Conservation (phyloP, 2,888 invertebrate species). For the Habrosyne pyritoides region DNA sequence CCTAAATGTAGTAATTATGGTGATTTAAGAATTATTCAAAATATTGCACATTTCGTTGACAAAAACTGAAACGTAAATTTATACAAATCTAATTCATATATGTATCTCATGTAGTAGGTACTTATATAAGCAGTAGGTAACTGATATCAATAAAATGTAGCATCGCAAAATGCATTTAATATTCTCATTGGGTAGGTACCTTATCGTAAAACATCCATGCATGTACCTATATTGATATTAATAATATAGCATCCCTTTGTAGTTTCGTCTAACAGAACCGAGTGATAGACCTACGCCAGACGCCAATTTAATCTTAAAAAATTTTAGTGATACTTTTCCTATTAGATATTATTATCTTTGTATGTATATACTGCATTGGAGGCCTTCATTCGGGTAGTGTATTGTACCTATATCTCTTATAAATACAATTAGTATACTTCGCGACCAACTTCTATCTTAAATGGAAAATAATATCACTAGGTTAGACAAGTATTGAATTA, state of each 20-base stretch:
- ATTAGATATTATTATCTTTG: constrained; percentile 53
- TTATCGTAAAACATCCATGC: not conserved
- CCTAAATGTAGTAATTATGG: not conserved
- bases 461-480: constrained; percentile 65
- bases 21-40: not conserved
- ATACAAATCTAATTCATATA: not conserved
- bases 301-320: constrained; percentile 42
- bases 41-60: not conserved
- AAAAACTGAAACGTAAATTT: not conserved
- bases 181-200: not conserved
- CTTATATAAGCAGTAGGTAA: not conserved
- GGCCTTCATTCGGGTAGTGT: constrained; percentile 74
- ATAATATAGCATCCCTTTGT: not conserved
- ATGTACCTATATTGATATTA: constrained; percentile 9
- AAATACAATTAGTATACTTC: constrained; percentile 56
- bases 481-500: constrained; percentile 51
- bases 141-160: not conserved
- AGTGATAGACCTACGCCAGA: constrained; percentile 17
- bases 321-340: constrained; percentile 61
- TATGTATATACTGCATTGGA: constrained; percentile 71
- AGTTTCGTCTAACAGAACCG: constrained; percentile 7
- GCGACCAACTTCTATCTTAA: constrained; percentile 72
- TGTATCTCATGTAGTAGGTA: not conserved
- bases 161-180: not conserved
- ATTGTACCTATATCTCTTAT: constrained; percentile 46